Conservation (phyloP, 2,113 vertebrate species). For the Suricata suricatta region DNA sequence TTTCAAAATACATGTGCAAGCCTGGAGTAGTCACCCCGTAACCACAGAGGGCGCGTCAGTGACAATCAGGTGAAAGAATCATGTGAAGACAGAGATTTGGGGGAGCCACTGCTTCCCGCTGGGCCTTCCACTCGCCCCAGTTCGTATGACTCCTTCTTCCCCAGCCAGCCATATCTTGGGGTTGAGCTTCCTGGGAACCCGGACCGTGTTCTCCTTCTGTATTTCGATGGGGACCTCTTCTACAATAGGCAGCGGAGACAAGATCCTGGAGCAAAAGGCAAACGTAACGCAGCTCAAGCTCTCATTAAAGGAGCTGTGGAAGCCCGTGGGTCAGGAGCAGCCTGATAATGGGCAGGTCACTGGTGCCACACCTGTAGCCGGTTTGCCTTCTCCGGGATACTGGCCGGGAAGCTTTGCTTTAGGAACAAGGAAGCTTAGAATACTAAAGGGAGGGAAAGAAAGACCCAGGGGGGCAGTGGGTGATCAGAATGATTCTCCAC, state of each 20-base stretch:
- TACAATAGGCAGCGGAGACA: not conserved
- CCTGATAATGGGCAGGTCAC: not conserved
- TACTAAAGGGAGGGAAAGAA: not conserved
- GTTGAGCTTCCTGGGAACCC: not conserved
- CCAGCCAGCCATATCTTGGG: not conserved
- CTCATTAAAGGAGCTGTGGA: not conserved
- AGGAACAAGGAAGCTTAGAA: not conserved
- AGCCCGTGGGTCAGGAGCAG: not conserved
- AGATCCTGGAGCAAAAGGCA: not conserved
- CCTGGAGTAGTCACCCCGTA: not conserved
- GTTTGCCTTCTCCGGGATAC: not conserved
- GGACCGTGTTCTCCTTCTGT: not conserved
- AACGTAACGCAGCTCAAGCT: fast-evolving
- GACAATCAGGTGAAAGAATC: not conserved
- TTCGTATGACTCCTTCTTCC: not conserved
- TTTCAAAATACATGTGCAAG: not conserved
- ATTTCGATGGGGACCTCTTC: not conserved
- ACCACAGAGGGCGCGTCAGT: fast-evolving
- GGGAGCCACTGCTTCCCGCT: not conserved
- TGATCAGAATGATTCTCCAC: not conserved
- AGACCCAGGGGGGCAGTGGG: not conserved
- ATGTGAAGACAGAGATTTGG: not conserved
- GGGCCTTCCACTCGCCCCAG: not conserved
- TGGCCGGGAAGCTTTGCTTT: not conserved
- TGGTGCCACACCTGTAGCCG: not conserved